Evolutionary conservation across 1,140 invertebrate species (phyloP).

Genomic region (Colletes gigas): DNA sequence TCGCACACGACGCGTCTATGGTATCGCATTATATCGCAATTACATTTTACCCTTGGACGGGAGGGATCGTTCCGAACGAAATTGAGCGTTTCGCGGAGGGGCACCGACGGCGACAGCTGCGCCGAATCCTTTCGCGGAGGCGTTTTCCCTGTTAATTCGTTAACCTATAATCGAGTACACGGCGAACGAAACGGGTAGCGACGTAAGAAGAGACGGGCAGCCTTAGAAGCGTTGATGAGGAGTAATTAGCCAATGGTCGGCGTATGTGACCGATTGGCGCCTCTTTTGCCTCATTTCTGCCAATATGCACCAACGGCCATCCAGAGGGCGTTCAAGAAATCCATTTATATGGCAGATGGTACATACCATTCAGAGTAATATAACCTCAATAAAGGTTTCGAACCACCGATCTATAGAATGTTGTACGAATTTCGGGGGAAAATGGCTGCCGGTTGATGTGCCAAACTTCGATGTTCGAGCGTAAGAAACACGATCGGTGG

Average conservation of each 20-base stretch:
- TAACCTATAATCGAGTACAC: conserved; percentile 47
- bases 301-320: background rate
- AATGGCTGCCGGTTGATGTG: too few relatives aligned
- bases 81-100: background rate
- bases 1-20: too few relatives aligned
- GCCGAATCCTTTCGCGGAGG: conserved; percentile 13
- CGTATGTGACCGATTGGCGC: conserved; percentile 61
- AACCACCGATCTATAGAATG: too few relatives aligned
- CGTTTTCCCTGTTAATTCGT: conserved; percentile 42
- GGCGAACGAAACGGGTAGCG: conserved; percentile 50
- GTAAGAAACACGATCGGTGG: background rate
- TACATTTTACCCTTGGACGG: too few relatives aligned
- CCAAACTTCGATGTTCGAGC: background rate
- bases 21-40: too few relatives aligned
- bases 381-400: too few relatives aligned
- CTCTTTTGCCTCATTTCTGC: background rate
- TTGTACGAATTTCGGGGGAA: too few relatives aligned
- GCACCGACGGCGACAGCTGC: conserved; percentile 1
- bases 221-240: conserved; percentile 70
- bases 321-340: background rate
- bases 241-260: conserved; percentile 70
- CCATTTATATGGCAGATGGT: too few relatives aligned
- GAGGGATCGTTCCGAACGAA: too few relatives aligned
- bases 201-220: conserved; percentile 71
- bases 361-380: too few relatives aligned